Percentiles rank a stretch among this genome's conserved stretches.
phyloP scores from a whole-genome alignment of 2,888 invertebrate species.

The Trachelus tabidus region DNA sequence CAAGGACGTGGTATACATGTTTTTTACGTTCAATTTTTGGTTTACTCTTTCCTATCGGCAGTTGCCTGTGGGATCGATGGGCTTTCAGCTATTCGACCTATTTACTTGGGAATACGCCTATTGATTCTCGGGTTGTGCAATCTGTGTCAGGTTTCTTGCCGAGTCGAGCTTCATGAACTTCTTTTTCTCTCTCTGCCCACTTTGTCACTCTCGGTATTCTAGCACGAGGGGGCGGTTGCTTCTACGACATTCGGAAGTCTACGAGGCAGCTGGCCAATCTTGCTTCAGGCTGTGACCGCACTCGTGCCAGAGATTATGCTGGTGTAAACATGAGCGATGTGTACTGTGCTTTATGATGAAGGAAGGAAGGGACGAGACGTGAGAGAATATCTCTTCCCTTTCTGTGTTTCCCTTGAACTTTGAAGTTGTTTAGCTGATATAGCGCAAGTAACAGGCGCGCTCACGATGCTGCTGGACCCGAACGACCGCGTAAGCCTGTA shows the following conservation, averaged over 20 bases:
- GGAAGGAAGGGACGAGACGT: neutral
- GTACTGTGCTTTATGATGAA: neutral
- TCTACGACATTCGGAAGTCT: neutral
- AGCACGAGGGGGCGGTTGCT: neutral
- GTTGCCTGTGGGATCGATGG: neutral
- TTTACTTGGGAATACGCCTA: neutral
- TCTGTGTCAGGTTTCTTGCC: neutral
- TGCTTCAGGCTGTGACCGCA: neutral
- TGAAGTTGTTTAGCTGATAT: neutral
- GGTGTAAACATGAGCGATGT: neutral
- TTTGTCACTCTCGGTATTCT: neutral
- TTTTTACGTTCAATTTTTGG: neutral
- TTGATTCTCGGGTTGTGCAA: neutral
- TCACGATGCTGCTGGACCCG: neutral
- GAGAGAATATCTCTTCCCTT: neutral
- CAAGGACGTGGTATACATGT: neutral
- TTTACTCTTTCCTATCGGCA: neutral
- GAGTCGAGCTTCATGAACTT: neutral
- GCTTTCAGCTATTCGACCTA: neutral
- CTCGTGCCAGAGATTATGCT: neutral
- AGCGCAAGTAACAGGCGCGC: neutral
- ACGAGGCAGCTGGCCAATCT: neutral
- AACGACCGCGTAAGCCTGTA: neutral
- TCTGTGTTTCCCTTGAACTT: neutral
- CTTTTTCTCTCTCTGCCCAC: neutral